Evolutionary conservation across 1,140 invertebrate genomes (phyloP), one percentile per base, ranked within the genome.

Genomic region (Drosophila serrata): DNA sequence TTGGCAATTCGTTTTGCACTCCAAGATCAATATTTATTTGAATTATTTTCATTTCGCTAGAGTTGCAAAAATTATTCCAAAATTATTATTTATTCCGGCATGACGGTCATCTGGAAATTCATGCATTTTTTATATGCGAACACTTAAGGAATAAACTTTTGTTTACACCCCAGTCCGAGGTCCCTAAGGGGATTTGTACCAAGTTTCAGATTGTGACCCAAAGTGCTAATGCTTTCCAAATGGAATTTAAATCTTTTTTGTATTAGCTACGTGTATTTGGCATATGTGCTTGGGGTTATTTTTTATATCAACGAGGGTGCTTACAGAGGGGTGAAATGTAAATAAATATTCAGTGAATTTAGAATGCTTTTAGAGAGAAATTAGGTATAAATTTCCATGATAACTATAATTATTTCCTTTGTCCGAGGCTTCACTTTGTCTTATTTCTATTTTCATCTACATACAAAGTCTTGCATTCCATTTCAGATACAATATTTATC

Each of bases 221-320:
- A 82, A 67, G 81, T 84, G 72, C 76, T 80, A 84, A 84, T 76
- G 81, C 70, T 40, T 22, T n/a, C 58, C 59, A 76, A 84, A 84
- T 84, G 77, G 81, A 84, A 84, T 84, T 84, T 84, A 84, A 84
- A 84, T 84, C 81, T 69, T 74, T 85, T 85, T 84, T 63, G 81
- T 77, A 85, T 84, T 76, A 73, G 73, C 57, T 73, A 63, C 73
- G 58, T 85, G 65, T 33, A 33, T 43, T 40, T 35, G 75, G 61
- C 81, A 85, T 85, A 76, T 79, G 80, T 61, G 75, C n/a, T 11
- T 57, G 35, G 35, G 59, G 49, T 22, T 37, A 37, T 15, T 53
- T 72, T 68, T 53, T 56, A 53, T 24, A 42, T 51, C 42, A 43
- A 3, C 5, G 19, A 22, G 29, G 42, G 35, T 37, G 24, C 17